These are phyloP conservation scores for Leptoclinus maculatus DNA, from an alignment of 2,797 vertebrate genomes.

Conservation along the genomic window DNA sequence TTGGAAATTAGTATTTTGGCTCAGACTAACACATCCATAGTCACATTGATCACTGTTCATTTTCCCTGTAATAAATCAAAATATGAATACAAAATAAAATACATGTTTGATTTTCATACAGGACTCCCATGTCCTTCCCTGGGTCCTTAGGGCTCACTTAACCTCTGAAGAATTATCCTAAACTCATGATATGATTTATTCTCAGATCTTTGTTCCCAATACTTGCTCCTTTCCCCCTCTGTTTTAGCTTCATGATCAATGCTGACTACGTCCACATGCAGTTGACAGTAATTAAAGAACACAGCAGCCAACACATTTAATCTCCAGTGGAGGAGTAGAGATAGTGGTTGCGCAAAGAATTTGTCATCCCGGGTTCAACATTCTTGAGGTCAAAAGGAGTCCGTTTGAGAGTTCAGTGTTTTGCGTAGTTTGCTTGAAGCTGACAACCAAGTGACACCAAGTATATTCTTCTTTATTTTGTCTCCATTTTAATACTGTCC, in stretches of 20 bases:
- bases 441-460: neutral
- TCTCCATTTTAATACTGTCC: neutral
- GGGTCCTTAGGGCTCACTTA: neutral
- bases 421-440: neutral
- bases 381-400: constrained; percentile 63
- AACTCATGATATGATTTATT: neutral
- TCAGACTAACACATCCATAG: neutral
- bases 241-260: neutral
- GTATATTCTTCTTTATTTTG: neutral
- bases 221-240: too few species aligned
- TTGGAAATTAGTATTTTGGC: neutral
- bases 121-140: neutral
- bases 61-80: neutral
- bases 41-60: neutral
- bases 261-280: neutral
- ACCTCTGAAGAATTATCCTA: neutral
- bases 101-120: neutral
- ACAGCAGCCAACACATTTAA: constrained; percentile 17
- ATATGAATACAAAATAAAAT: neutral
- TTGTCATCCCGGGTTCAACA: constrained; percentile 59
- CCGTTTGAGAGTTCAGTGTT: constrained; percentile 12
- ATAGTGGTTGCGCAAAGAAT: constrained; percentile 50
- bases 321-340: constrained; percentile 13
- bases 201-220: neutral
- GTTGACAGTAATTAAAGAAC: constrained; percentile 3